These are phyloP conservation scores for Thunnus albacares DNA, from an alignment of 2,797 vertebrate genomes.

Conservation along the genomic window DNA sequence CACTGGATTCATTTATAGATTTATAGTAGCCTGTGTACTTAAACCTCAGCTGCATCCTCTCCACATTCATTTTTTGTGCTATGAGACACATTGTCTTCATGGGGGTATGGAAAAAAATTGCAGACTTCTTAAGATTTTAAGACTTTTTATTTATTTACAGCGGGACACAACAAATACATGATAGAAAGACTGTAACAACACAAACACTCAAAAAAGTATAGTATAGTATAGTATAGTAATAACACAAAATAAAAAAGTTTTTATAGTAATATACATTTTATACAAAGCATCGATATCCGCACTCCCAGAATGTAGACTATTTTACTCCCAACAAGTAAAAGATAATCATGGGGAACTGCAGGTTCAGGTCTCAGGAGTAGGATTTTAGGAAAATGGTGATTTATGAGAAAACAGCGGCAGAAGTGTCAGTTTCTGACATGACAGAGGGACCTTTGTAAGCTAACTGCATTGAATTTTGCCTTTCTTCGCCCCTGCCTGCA, in stretches of 20 bases:
- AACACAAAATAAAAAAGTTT: slow-evolving; percentile 39
- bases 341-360: too few relatives aligned
- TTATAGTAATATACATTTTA: slow-evolving; percentile 66
- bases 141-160: too few relatives aligned
- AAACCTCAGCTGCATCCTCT: background rate
- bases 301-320: slow-evolving; percentile 29
- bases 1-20: background rate
- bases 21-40: background rate
- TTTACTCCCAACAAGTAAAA: slow-evolving; percentile 15
- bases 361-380: slow-evolving; percentile 25
- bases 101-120: background rate
- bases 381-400: background rate
- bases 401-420: slow-evolving; percentile 85
- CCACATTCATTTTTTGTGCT: background rate
- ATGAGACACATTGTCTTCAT: background rate
- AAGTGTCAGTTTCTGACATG: slow-evolving; percentile 87
- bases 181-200: slow-evolving; percentile 9
- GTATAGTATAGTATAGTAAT: background rate
- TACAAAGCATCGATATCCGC: too few relatives aligned
- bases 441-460: slow-evolving; percentile 85
- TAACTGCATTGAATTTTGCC: slow-evolving; percentile 59
- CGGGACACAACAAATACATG: background rate
- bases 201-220: slow-evolving; percentile 10
- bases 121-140: background rate
- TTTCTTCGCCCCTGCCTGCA: slow-evolving; percentile 61